phyloP scores from a whole-genome alignment of 2,888 invertebrate species.

The Carpatolechia fugitivella region DNA sequence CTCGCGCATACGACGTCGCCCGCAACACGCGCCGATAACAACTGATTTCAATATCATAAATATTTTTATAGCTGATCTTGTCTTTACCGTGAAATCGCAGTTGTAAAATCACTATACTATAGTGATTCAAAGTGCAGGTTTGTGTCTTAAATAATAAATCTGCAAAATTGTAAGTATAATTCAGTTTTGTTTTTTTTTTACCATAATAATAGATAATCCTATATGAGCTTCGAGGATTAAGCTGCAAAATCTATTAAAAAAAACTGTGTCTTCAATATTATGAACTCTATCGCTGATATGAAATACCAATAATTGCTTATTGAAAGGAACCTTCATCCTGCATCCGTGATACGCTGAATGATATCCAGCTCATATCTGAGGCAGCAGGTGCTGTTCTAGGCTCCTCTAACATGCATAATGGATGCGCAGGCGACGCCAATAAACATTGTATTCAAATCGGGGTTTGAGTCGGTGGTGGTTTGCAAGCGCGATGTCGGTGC shows the following conservation, averaged over 20 bases:
- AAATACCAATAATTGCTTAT: constrained; percentile 9
- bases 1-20: no score
- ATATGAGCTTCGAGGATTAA: no score
- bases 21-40: neutral
- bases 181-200: no score
- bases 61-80: constrained; percentile 2
- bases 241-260: no score
- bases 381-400: constrained; percentile 20
- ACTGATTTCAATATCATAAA: constrained; percentile 17
- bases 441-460: constrained; percentile 38
- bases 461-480: no score
- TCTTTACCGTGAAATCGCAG: neutral
- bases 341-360: constrained; percentile 15
- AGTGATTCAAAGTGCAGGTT: no score
- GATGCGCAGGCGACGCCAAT: constrained; percentile 29
- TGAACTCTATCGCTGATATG: no score
- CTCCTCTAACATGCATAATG: constrained; percentile 27
- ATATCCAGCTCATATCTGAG: constrained; percentile 21
- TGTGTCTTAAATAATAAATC: no score
- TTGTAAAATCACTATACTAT: no score
- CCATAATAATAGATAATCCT: no score
- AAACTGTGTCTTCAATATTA: no score
- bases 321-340: constrained; percentile 19
- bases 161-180: no score
- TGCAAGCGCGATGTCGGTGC: constrained; percentile 2